Base-by-base conservation (phyloP, 2,888 invertebrate genomes). In the Erpobdella octoculata region DNA sequence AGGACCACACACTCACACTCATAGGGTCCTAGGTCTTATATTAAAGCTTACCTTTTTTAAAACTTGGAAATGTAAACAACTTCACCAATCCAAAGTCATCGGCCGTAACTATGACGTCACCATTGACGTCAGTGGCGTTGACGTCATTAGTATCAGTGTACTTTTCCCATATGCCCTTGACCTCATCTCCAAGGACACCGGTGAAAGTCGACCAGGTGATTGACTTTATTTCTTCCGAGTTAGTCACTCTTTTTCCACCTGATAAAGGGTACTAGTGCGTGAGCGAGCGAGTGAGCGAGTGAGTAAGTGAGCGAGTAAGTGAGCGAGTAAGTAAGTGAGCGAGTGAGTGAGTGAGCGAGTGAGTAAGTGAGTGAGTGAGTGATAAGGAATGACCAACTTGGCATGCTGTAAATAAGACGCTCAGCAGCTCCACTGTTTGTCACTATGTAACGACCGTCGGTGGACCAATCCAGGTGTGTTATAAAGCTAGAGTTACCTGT, bases 381-480 rank as follows among this genome's bases (percentile, higher is more conserved):
- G n/a, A n/a, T n/a, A 28, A 62, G 6, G 8, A n/a, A 62, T n/a
- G 6, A 73, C 72, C 75, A 73, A 84, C 84, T 79, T 73, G 82
- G 81, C 74, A 81, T 80, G 73, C 79, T 80, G 74, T 79, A 84
- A 73, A 83, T 78, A 18, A 84, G 79, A 62, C 80, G 75, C 73
- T 83, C 82, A 2, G 81, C 82, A 36, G 82, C 83, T 2, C 82
- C 83, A 75, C 82, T 82, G 78, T 84, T 84, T 53, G 82, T 82
- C 76, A 83, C 82, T 37, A 84, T 76, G 74, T 81, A 81, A 72
- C 80, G 79, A 75, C 81, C 80, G 76, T 83, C 82, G 59, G 79
- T 78, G 0, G 83, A 82, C 85, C 85, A 85, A 77, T 85, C 85
- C n/a, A 85, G 71, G 75, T 84, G 84, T 0, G 83, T 84, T 74